Base-by-base conservation (phyloP, 2,113 vertebrate genomes). In the Periophthalmodon schlosseri region DNA sequence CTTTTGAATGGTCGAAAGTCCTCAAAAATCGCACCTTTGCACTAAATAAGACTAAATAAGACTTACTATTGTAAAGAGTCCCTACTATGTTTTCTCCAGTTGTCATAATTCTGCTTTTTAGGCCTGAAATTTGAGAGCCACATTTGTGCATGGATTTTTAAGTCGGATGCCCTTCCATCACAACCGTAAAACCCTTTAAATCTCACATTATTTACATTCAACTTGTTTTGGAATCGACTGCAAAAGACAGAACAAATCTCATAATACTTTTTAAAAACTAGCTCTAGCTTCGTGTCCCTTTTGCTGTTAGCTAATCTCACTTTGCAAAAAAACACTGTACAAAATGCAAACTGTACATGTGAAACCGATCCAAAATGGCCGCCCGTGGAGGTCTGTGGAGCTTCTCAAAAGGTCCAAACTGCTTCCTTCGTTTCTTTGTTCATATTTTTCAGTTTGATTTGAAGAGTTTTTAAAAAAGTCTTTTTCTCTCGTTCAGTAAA, bases 321-420 rank as follows among this genome's bases (percentile, higher is more conserved):
- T 7, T 58, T 24, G 66, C 66, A 77, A 84, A 66, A 67, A 69
- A 44, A 70, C 49, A 16, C 52, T 36, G 12, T 67, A 65, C 50
- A 72, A 76, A 69, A 6, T 39, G 58, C 23, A 80, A 33, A 60
- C 81, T 82, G 76, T 84, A 86, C 83, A 84, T 72, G 49, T 83
- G 54, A 75, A 87, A 84, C 69, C 78, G 72, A 79, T 46, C 78
- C 63, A 83, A 76, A 84, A 79, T 79, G 86, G 88, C 88, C 85
- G 86, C 87, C 88, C 74, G 12, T 13, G 82, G 76, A 67, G 77
- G 67, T 87, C 79, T 74, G 75, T 57, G 58, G 73, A 84, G 66
- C 72, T 73, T 77, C 73, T 70, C 56, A 34, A 1, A 64, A 64
- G 2, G 65, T 23, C 33, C 54, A 70, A 72, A 7, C 69, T 71